phyloP scores from a whole-genome alignment of 2,888 invertebrate species.

The Chaetogeoica ovagalla region DNA sequence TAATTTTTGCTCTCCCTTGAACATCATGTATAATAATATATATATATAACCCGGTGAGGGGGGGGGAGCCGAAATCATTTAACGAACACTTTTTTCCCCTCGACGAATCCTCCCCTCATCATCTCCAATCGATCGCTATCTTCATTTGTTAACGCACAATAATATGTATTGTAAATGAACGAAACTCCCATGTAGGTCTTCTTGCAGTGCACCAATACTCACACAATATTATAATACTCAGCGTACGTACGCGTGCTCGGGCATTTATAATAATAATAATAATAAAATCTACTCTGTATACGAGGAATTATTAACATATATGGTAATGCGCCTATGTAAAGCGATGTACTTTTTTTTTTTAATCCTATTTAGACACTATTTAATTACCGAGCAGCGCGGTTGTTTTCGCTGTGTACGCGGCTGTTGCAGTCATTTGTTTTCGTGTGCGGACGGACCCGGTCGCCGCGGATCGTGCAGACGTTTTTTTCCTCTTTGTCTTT shows the following conservation, averaged over 20 bases:
- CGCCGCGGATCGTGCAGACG: conserved; percentile 57
- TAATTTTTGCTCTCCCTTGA: no score
- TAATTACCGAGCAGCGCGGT: conserved; percentile 23
- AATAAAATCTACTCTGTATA: conserved; percentile 4
- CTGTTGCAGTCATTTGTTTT: conserved; percentile 7
- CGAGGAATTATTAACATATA: conserved; percentile 29
- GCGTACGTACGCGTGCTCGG: not conserved
- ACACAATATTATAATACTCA: no score
- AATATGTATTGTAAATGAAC: conserved; percentile 25
- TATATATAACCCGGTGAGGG: no score
- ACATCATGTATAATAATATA: no score
- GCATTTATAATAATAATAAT: conserved; percentile 32
- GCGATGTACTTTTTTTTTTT: not conserved
- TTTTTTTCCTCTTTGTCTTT: conserved; percentile 41
- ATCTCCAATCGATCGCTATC: conserved; percentile 36
- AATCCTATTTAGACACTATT: conserved; percentile 35
- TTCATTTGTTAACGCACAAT: conserved; percentile 41
- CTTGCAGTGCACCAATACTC: not conserved
- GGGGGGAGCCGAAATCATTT: no score
- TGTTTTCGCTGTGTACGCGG: not conserved
- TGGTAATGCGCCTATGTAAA: not conserved
- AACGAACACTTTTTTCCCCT: no score
- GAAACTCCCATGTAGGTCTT: conserved; percentile 35
- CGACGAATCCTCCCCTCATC: not conserved
- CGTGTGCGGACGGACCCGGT: conserved; percentile 58